A percentile compares a stretch with the other conserved stretches of the same genome.
Conservation (phyloP, 2,113 vertebrate genomes). For the Varanus komodoensis region DNA sequence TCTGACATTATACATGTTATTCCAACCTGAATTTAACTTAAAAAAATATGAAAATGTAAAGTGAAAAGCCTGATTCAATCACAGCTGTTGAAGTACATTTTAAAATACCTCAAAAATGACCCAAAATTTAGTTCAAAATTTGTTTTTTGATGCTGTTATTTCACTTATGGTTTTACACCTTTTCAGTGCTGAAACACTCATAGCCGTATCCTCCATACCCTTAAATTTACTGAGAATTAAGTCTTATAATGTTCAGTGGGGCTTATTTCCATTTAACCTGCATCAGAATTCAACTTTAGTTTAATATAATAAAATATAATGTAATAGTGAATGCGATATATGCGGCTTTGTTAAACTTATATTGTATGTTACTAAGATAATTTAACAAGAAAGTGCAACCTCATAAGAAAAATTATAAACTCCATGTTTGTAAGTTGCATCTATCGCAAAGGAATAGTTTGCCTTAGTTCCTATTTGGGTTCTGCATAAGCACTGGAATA, state of each 20-base stretch:
- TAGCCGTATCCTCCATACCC: neutral
- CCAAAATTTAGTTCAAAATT: slow-evolving; percentile 23
- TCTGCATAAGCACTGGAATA: neutral
- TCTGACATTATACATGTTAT: slow-evolving; percentile 62
- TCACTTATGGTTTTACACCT: slow-evolving; percentile 31
- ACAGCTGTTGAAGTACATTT: slow-evolving; percentile 34
- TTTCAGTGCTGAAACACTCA: slow-evolving; percentile 26
- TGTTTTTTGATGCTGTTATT: slow-evolving; percentile 11
- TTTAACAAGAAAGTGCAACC: slow-evolving; percentile 13
- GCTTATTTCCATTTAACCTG: neutral
- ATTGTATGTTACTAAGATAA: neutral
- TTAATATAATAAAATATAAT: neutral
- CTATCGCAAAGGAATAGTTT: slow-evolving; percentile 47
- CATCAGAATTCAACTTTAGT: neutral
- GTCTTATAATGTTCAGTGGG: neutral
- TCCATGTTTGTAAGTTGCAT: neutral
- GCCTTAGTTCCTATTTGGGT: slow-evolving; percentile 27
- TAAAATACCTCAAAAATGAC: slow-evolving; percentile 43
- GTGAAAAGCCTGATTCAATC: slow-evolving; percentile 58
- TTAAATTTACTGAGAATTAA: slow-evolving; percentile 11
- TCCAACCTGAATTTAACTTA: slow-evolving; percentile 63
- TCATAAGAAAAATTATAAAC: slow-evolving; percentile 12
- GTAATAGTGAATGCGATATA: neutral
- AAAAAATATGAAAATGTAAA: slow-evolving; percentile 58
- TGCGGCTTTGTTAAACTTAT: neutral